phyloP scores from a whole-genome alignment of 92 coral and sea anemone species.

The Galaxea fascicularis region DNA sequence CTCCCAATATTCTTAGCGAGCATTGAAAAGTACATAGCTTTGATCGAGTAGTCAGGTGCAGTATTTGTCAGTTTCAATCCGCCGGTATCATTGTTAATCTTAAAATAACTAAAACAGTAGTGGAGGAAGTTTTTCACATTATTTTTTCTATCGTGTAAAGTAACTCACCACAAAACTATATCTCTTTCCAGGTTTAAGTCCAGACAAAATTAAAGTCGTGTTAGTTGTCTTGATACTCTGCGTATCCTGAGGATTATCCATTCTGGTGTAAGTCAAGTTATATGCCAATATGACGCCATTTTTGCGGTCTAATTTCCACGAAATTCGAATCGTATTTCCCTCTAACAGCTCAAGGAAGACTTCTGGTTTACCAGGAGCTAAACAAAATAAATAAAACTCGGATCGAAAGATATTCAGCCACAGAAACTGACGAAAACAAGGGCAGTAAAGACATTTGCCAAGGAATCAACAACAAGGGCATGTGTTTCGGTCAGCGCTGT shows the following conservation, averaged over 20 bases:
- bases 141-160: not conserved
- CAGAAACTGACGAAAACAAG: too few species aligned
- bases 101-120: not conserved
- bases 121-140: not conserved
- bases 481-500: too few species aligned
- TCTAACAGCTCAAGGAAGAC: not conserved
- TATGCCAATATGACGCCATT: not conserved
- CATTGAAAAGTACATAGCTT: too few species aligned
- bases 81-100: too few species aligned
- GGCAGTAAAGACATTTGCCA: too few species aligned
- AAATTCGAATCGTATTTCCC: not conserved
- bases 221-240: not conserved
- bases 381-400: not conserved
- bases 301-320: not conserved
- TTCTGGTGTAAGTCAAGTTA: not conserved
- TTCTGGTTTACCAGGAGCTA: not conserved
- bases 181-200: not conserved
- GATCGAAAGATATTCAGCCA: not conserved
- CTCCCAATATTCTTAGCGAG: too few species aligned
- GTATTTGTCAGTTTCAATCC: too few species aligned
- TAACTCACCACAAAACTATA: conserved; percentile 1
- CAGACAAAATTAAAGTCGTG: not conserved
- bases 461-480: too few species aligned
- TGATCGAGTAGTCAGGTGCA: too few species aligned
- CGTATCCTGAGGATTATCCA: not conserved